These are phyloP conservation scores for Benthosema pterotum DNA, from an alignment of 2,797 vertebrate species.

Conservation along the genomic window DNA sequence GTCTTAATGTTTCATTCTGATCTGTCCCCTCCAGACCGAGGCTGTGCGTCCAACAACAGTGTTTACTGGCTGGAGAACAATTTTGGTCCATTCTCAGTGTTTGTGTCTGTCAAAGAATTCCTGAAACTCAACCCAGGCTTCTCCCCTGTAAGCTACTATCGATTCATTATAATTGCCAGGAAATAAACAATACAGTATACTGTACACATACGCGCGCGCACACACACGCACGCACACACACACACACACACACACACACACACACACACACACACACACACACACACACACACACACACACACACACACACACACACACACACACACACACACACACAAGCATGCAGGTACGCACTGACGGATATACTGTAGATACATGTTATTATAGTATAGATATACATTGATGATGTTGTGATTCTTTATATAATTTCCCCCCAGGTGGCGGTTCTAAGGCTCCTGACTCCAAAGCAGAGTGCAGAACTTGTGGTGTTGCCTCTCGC, in stretches of 20 bases:
- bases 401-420: too few relatives aligned
- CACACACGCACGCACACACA: too few relatives aligned
- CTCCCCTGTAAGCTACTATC: constrained; percentile 56
- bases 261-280: too few relatives aligned
- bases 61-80: constrained; percentile 63
- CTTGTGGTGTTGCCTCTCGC: constrained; percentile 49
- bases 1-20: background rate
- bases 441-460: constrained; percentile 57
- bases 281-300: too few relatives aligned
- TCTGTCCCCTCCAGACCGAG: constrained; percentile 42
- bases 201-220: too few relatives aligned
- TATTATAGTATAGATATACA: too few relatives aligned
- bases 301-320: too few relatives aligned
- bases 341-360: too few relatives aligned
- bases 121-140: constrained; percentile 63
- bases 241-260: too few relatives aligned
- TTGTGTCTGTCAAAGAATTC: constrained; percentile 52
- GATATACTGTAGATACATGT: too few relatives aligned
- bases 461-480: constrained; percentile 59
- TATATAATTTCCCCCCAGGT: constrained; percentile 47
- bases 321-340: too few relatives aligned
- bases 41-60: constrained; percentile 61
- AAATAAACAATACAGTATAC: too few relatives aligned
- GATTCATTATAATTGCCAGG: background rate
- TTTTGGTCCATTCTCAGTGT: constrained; percentile 64